Evolutionary conservation across 2,113 vertebrate genomes (phyloP), one percentile per base, ranked within the genome.

Genomic region (Polypterus bichir): DNA sequence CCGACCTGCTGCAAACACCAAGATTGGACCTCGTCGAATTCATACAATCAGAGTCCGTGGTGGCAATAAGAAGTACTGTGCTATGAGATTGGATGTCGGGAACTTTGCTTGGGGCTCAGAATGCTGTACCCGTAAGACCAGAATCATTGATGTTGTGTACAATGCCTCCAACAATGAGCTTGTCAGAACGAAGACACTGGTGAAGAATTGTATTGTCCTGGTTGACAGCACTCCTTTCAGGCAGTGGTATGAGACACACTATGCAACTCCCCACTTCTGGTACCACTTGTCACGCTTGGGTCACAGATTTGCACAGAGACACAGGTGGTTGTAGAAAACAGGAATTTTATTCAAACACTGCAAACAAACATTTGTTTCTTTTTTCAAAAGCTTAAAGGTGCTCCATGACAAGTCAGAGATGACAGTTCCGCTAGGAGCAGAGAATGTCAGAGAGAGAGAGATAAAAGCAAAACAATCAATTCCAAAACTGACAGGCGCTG

Each of bases 31-130:
- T 1, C 91, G 94, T 4, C 88, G 93, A 4, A 97, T 98, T 77
- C 94, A 98, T 62, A 97, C 93, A 0, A 90, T 98, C 69, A 89
- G 96, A 46, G 93, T 96, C 10, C 91, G 93, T 6, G 93, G 96
- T 9, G 96, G 96, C 7, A 97, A 98, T 73, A 97, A 97, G 82
- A 98, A 98, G 67, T 98, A 97, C 69, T 84, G 93, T 1, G 94
- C 96, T 57, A 81, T 98, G 69, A 89, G 94, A 54, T 54, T 98
- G 63, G 96, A 97, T 6, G 87, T 84, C 4, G 96, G 96, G 4
- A 98, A 98, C 83, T 97, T 93, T 78, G 93, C 96, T 44, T 98
- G 96, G 96, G 94, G 96, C 3, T 98, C 95, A 0, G 94, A 98
- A 64, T 97, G 95, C 76, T 97, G 95, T 77, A 97, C 96, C 60